These are phyloP conservation scores for Dufourea novaeangliae DNA, from an alignment of 1,140 invertebrate genomes.

Conservation along the genomic window DNA sequence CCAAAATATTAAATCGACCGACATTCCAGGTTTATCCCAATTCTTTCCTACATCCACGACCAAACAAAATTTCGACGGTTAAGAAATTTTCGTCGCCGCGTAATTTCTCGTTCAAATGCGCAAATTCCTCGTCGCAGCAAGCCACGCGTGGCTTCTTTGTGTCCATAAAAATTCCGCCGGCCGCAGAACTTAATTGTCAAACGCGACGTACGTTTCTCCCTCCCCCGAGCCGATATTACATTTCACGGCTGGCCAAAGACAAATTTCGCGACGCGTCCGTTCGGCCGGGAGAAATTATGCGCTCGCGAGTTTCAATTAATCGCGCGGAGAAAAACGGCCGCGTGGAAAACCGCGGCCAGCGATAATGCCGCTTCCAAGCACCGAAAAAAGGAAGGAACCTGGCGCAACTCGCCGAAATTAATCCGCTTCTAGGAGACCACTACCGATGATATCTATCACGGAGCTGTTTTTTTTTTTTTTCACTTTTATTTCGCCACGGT, in stretches of 20 bases:
- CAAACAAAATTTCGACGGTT: neutral
- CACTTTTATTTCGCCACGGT: too few species aligned
- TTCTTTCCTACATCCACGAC: too few species aligned
- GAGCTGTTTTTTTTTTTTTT: neutral
- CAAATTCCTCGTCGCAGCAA: neutral
- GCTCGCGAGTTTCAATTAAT: conserved; percentile 36
- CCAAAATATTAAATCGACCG: neutral
- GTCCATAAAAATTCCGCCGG: neutral
- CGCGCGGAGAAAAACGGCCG: conserved; percentile 26
- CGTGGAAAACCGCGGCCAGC: too few species aligned
- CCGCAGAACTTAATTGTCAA: neutral
- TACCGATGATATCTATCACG: too few species aligned
- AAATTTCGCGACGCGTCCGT: neutral
- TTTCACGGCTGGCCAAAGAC: neutral
- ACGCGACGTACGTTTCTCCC: neutral
- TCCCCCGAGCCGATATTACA: neutral
- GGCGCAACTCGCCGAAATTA: conserved; percentile 51
- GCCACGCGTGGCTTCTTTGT: too few species aligned
- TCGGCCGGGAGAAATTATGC: too few species aligned
- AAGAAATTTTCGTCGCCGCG: too few species aligned
- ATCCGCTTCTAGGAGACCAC: too few species aligned
- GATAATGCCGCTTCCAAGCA: too few species aligned
- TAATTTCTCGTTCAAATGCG: neutral
- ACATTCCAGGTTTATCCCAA: neutral
- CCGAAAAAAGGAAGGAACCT: too few species aligned